phyloP scores from a whole-genome alignment of 2,888 invertebrate genomes.

The Blera fallax region DNA sequence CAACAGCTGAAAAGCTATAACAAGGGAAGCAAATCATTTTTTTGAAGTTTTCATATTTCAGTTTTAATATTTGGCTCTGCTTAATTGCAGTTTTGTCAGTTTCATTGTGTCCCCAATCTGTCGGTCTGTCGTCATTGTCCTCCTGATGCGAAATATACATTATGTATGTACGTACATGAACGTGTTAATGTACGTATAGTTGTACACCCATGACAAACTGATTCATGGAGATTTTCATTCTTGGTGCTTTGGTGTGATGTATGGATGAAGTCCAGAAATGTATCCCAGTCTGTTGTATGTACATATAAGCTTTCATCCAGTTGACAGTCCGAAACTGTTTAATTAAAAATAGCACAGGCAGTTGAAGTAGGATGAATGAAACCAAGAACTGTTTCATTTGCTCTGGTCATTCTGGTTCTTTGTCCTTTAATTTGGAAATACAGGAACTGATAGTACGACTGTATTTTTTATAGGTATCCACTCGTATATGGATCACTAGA shows the following conservation, averaged over 20 bases:
- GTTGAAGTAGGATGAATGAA: slow-evolving; percentile 1
- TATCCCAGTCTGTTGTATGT: slow-evolving; percentile 18
- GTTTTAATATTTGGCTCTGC: slow-evolving; percentile 52
- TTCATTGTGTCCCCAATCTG: slow-evolving; percentile 63
- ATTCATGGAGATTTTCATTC: slow-evolving; percentile 37
- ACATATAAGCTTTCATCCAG: slow-evolving; percentile 24
- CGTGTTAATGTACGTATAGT: background rate
- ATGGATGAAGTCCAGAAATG: slow-evolving; percentile 23
- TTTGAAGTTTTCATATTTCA: slow-evolving; percentile 60
- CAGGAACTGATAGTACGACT: background rate
- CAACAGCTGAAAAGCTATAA: slow-evolving; percentile 12
- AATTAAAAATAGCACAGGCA: slow-evolving; percentile 34
- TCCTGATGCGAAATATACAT: slow-evolving; percentile 7
- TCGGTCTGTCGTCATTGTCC: slow-evolving; percentile 52
- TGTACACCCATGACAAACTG: background rate
- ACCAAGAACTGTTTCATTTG: slow-evolving; percentile 15
- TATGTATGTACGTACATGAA: background rate
- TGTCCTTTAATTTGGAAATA: background rate
- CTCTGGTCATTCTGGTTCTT: background rate
- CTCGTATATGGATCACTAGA: background rate
- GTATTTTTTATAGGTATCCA: too few relatives aligned
- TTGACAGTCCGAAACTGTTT: slow-evolving; percentile 47
- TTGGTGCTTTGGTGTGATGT: background rate
- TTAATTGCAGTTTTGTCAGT: slow-evolving; percentile 64
- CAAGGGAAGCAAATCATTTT: slow-evolving; percentile 54